Base-by-base conservation (phyloP, 2,113 vertebrate genomes). In the Echinops telfairi region DNA sequence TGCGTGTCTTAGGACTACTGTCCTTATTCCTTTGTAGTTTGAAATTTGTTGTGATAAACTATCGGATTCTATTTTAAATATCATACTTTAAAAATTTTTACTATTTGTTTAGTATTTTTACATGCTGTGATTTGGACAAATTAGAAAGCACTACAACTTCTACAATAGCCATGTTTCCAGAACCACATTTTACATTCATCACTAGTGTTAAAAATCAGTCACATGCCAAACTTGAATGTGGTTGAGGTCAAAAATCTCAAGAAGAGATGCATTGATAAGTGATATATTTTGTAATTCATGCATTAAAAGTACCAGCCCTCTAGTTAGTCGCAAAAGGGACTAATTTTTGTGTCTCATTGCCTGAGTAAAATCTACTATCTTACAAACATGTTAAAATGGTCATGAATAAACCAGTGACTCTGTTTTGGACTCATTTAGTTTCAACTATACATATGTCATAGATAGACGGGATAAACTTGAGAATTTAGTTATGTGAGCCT, bases 271-370 rank as follows among this genome's bases (percentile, higher is more conserved):
- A 25, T 14, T 1, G 29, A 25, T 11, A 36, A 33, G 17, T 43
- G 27, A 40, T 36, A 20, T 19, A 25, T 47, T 70, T 86, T 36
- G 60, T 36, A 43, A 58, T 89, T 95, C 36, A 68, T 38, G 82
- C 83, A 91, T 57, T 33, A 31, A 40, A 92, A 78, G 31, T 47
- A 66, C 25, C 33, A 60, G 73, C 4, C 27, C 58, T 71, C 6
- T 16, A 20, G 31, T 36, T 86, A 83, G 64, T 64, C 47, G 90
- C 43, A 31, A 58, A 31, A 68, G 73, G 70, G 10, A 3, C 7
- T 17, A 40, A 25, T 12, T 43, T 94, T 92, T 57, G 70, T 29
- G n/a, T 93, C 79, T 93, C 38, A 53, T 81, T 91, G 91, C 38
- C 25, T 19, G 25, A 58, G 31, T 77, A 75, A 90, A 29, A 36